These are phyloP conservation scores for Sapajus apella DNA, from an alignment of 2,113 vertebrate species.

Conservation along the genomic window DNA sequence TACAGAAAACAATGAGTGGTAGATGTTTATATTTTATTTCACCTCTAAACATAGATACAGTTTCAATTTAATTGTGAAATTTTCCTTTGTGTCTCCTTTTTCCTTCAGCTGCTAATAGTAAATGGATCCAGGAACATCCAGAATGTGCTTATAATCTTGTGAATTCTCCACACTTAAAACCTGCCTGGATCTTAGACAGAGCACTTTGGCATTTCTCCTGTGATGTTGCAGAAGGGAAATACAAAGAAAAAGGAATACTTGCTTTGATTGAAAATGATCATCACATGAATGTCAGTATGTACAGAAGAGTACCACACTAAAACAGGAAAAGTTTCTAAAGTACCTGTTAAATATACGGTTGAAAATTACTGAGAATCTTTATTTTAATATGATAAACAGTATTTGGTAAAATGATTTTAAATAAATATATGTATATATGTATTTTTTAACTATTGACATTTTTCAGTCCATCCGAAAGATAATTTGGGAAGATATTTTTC, in stretches of 20 bases:
- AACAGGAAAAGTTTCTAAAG: neutral
- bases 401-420: neutral
- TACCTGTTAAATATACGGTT: neutral
- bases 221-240: constrained; percentile 88
- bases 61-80: neutral
- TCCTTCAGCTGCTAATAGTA: constrained; percentile 88
- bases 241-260: constrained; percentile 84
- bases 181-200: constrained; percentile 92
- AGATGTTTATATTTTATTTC: neutral
- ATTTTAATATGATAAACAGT: neutral
- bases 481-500: constrained; percentile 88
- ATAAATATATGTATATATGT: neutral
- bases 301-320: neutral
- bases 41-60: neutral
- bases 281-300: constrained; percentile 88
- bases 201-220: constrained; percentile 91
- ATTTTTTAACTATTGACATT: constrained; percentile 60
- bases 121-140: constrained; percentile 91
- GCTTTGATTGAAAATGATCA: constrained; percentile 87
- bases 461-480: constrained; percentile 87
- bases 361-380: neutral
- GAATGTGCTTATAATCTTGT: constrained; percentile 93
- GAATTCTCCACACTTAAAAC: constrained; percentile 93
- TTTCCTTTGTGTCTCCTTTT: neutral
- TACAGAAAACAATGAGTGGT: neutral